A percentile compares a stretch with the other conserved stretches of the same genome.
Conservation (phyloP, 2,888 invertebrate species). For the Drosophila nr. perissopoda region DNA sequence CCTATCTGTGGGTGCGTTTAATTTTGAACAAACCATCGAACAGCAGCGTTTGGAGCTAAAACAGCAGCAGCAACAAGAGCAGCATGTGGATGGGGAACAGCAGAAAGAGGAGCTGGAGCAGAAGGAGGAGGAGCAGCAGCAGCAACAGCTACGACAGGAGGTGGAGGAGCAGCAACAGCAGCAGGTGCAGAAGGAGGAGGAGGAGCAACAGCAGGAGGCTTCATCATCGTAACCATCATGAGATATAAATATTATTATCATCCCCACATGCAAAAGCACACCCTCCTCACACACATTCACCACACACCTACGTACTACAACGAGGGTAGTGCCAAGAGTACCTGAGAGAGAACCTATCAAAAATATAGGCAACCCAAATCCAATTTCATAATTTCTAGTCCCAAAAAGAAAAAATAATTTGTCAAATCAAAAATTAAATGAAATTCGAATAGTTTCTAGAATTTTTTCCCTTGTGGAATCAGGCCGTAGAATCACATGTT, state of each 20-base stretch:
- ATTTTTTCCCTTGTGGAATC: not conserved
- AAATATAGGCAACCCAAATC: not conserved
- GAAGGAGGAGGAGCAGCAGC: conserved; percentile 24
- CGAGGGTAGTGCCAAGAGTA: conserved; percentile 8
- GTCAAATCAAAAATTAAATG: not conserved
- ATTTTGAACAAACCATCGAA: conserved; percentile 76
- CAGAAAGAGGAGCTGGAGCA: conserved; percentile 13
- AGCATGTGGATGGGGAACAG: conserved; percentile 14
- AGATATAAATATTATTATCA: conserved; percentile 60
- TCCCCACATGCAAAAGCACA: conserved; percentile 19
- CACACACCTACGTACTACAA: not conserved
- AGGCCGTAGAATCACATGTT: not conserved
- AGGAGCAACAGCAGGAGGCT: conserved; percentile 24
- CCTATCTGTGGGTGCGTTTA: conserved; percentile 82
- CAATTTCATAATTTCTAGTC: not conserved
- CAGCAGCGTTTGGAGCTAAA: conserved; percentile 49
- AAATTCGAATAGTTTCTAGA: not conserved
- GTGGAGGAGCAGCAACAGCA: conserved; percentile 15
- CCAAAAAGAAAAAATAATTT: not conserved
- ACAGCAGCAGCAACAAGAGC: conserved; percentile 30
- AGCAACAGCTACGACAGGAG: conserved; percentile 6
- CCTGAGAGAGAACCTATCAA: not conserved
- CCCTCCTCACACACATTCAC: conserved; percentile 1
- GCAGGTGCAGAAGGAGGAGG: not conserved
- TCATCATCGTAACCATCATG: conserved; percentile 54